Base-by-base conservation (phyloP, 2,113 vertebrate genomes). In the Formicarius rufipectus region DNA sequence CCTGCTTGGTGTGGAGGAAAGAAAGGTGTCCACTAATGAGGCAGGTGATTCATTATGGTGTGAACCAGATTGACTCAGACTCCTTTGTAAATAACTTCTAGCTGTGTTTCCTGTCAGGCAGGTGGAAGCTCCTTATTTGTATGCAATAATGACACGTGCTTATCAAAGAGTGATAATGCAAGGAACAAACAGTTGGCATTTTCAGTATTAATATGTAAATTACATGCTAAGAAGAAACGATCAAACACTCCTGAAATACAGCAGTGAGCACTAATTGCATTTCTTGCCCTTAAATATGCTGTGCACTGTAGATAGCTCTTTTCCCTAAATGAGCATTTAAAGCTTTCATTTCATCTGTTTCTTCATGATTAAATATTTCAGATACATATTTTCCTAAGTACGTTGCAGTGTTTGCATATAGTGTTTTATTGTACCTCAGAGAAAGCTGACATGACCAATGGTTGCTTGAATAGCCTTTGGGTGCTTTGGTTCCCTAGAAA, bases 151-250 rank as follows among this genome's bases (percentile, higher is more conserved):
- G 76, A 55, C 59, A 62, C 6, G 2, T 89, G 72, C 72, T 89
- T 85, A 88, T 85, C 72, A 63, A 31, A 50, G 55, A 81, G 27
- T 35, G 35, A 52, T 62, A 90, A 81, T 52, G 42, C 47, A 63
- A 55, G 55, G 45, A 84, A 86, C 79, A 94, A 94, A 95, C 39
- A 95, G 93, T 88, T 73, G 60, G 24, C 55, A 77, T 89, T 96
- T 92, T 21, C 56, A 80, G 31, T 68, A 93, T 95, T 95, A 78
- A 63, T 84, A 89, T 66, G 83, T 84, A 89, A 93, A 92, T 93
- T 64, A 28, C n/a, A 74, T 10, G 8, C 83, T 80, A 59, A 86
- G 86, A 89, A 87, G 78, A 93, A 94, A 59, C 42, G 37, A 92
- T 86, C 55, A 88, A 84, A 56, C 45, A 23, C 58, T 91, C 7